Base-by-base conservation (phyloP, 2,113 vertebrate genomes). In the Ptyas mucosa region DNA sequence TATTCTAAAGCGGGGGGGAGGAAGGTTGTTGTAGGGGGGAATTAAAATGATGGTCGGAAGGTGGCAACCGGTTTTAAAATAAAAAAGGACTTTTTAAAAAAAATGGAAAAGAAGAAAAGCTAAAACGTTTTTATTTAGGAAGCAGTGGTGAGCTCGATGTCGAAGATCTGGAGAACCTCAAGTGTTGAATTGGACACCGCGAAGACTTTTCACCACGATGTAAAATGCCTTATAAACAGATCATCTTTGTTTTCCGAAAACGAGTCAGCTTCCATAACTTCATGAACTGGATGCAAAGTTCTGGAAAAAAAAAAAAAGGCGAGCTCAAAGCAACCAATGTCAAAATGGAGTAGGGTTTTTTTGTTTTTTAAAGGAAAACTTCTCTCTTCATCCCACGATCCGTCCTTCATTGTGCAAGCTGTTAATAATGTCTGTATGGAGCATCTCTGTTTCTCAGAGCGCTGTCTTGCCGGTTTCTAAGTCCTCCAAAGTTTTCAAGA, bases 401-500 rank as follows among this genome's bases (percentile, higher is more conserved):
- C 96, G 90, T 75, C 95, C 96, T 96, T 95, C 95, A 52, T 94
- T 87, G 93, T 90, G 89, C 94, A 93, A 93, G 94, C 54, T n/a
- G 15, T 94, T 95, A 91, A 3, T 61, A 55, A 91, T 94, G 95
- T 97, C 93, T 20, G 24, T 95, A 92, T 96, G 92, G 93, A 55
- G 20, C 54, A 90, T 96, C 91, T 93, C 86, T 94, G 34, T 95
- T 95, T 96, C 96, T 97, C 94, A 95, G 93, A 96, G 91, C 93
- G 94, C 93, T 95, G 96, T 91, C 88, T 94, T 95, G 96, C 96
- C 95, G 95, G 95, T 97, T 97, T 91, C 61, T 92, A 95, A 97
- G 95, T 95, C 95, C 91, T 98, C 97, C 57, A 96, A 96, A 95
- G 97, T 91, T 94, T 96, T 97, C 94, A 96, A 97, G 95, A 96